Evolutionary conservation across 1,140 invertebrate species (phyloP).

Genomic region (Aphelenchoides avenae): DNA sequence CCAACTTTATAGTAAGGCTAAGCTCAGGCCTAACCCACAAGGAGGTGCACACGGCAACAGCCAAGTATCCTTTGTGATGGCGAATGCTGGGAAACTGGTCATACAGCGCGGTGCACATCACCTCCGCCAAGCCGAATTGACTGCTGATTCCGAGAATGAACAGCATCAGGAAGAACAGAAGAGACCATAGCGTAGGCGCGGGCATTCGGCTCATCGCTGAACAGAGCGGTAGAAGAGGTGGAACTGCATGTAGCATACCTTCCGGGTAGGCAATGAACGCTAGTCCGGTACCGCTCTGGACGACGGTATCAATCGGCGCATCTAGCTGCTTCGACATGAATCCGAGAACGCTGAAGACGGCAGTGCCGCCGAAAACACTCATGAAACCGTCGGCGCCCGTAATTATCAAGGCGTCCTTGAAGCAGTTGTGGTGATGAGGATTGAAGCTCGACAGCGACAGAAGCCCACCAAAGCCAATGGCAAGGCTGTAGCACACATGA

Average conservation of each 20-base stretch:
- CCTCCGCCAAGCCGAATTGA: slow-evolving; percentile 41
- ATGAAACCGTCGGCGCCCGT: slow-evolving; percentile 19
- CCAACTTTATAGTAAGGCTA: no score
- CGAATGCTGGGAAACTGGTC: slow-evolving; percentile 31
- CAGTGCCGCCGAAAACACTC: slow-evolving; percentile 34
- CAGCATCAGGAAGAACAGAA: slow-evolving; percentile 85
- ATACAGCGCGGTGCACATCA: slow-evolving; percentile 32
- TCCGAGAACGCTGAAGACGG: slow-evolving; percentile 31
- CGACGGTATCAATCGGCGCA: slow-evolving; percentile 68
- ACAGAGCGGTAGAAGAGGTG: slow-evolving; percentile 5
- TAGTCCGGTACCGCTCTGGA: slow-evolving; percentile 65
- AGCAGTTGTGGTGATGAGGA: slow-evolving; percentile 24
- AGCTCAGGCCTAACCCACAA: no score
- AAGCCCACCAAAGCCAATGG: slow-evolving; percentile 59
- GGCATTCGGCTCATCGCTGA: slow-evolving; percentile 65
- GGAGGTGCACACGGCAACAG: slow-evolving; percentile 22
- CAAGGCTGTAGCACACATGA: slow-evolving; percentile 60
- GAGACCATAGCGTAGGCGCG: slow-evolving; percentile 77
- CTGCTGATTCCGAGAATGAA: slow-evolving; percentile 83
- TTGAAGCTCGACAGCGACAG: slow-evolving; percentile 47
- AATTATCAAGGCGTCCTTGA: slow-evolving; percentile 33
- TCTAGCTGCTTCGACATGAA: slow-evolving; percentile 67
- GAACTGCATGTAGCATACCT: slow-evolving; percentile 41
- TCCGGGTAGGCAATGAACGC: slow-evolving; percentile 66
- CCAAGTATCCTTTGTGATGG: slow-evolving; percentile 6